phyloP scores from a whole-genome alignment of 2,888 invertebrate genomes.

The Drosophila pegasa region DNA sequence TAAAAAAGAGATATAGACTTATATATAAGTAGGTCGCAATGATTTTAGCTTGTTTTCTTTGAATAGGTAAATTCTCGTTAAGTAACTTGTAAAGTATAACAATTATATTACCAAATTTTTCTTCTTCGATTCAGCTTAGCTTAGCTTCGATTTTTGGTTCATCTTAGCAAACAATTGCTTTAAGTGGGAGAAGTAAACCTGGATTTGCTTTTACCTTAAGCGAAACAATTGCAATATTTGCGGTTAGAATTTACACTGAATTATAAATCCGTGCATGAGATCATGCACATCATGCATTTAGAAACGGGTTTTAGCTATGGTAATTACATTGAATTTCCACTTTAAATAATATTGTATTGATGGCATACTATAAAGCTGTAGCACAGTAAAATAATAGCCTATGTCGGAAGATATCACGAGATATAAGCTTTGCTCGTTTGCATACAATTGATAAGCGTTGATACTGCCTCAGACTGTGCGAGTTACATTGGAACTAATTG shows the following conservation, averaged over 20 bases:
- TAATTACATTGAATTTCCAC: constrained; percentile 12
- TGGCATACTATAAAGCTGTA: background rate
- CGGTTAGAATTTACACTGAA: background rate
- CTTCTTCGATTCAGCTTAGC: too few relatives aligned
- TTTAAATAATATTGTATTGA: constrained; percentile 15
- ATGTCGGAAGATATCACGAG: background rate
- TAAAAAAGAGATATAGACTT: too few relatives aligned
- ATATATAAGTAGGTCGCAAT: too few relatives aligned
- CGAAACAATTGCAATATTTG: background rate
- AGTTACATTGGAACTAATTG: too few relatives aligned
- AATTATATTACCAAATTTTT: too few relatives aligned
- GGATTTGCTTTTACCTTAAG: background rate
- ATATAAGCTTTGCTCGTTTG: background rate
- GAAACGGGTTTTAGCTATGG: constrained; percentile 19
- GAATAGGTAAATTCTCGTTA: too few relatives aligned
- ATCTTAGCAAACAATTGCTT: too few relatives aligned
- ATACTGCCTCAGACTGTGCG: background rate
- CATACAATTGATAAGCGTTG: background rate
- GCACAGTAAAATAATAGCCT: background rate
- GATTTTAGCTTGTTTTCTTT: too few relatives aligned
- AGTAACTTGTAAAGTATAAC: too few relatives aligned
- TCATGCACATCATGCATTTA: background rate
- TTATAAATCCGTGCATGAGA: background rate
- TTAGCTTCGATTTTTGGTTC: too few relatives aligned
- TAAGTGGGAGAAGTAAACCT: background rate